A percentile compares a stretch with the other conserved stretches of the same genome.
Conservation (phyloP, 2,888 invertebrate genomes). For the Himalopsyche tibetana region DNA sequence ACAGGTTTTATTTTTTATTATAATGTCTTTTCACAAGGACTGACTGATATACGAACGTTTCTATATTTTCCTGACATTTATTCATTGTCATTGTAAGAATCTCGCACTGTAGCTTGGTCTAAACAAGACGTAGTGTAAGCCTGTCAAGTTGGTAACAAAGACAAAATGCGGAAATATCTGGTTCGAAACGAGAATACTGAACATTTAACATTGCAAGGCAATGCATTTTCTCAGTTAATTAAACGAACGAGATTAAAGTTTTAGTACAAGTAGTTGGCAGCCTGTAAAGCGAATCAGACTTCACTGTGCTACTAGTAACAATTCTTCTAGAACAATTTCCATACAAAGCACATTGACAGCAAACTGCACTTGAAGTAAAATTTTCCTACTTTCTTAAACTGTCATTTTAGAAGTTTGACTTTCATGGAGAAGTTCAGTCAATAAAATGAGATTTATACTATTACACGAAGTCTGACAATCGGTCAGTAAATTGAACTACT, state of each 20-base stretch:
- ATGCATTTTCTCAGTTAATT: constrained; percentile 49
- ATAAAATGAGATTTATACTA: no score
- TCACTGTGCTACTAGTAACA: background rate
- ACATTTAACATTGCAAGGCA: constrained; percentile 41
- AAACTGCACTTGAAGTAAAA: no score
- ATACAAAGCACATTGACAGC: background rate
- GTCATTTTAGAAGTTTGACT: no score
- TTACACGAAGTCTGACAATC: no score
- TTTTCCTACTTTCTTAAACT: no score
- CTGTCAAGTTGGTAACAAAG: constrained; percentile 5
- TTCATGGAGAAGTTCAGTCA: no score
- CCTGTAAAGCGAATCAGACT: constrained; percentile 39
- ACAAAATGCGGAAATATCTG: background rate
- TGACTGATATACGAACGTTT: background rate
- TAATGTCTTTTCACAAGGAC: no score
- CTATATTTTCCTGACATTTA: background rate
- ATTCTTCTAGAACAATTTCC: background rate
- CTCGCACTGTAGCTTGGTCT: constrained; percentile 45
- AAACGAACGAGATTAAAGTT: constrained; percentile 51
- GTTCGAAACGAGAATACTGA: constrained; percentile 18
- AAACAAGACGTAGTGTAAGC: background rate
- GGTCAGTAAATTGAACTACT: no score
- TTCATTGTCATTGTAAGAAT: background rate
- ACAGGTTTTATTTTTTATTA: no score
- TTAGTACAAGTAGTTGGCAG: constrained; percentile 44